phyloP scores from a whole-genome alignment of 2,888 invertebrate genomes.

The Andrena haemorrhoa region DNA sequence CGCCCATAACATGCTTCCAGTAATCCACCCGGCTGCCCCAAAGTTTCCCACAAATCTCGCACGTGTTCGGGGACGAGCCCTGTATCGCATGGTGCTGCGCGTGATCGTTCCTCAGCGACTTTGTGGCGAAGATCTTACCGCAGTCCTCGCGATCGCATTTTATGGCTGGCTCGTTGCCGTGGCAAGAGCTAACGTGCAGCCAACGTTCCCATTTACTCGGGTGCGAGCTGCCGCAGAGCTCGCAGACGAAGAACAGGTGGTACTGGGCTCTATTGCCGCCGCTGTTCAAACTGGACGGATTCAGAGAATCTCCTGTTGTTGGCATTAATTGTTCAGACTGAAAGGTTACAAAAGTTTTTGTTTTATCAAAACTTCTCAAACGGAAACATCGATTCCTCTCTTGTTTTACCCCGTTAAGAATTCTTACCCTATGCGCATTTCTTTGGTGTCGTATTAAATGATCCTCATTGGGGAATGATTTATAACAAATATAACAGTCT shows the following conservation, averaged over 20 bases:
- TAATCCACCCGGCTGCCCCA: conserved; percentile 86
- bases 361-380: too few species aligned
- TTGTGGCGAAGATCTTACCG: conserved; percentile 85
- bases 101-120: conserved; percentile 84
- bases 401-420: background rate
- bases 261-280: conserved; percentile 82
- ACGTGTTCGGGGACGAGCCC: conserved; percentile 84
- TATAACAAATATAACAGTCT: conserved; percentile 85
- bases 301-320: conserved; percentile 66
- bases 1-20: conserved; percentile 86
- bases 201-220: conserved; percentile 86
- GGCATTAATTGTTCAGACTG: conserved; percentile 75
- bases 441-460: conserved; percentile 85
- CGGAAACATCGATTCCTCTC: too few species aligned
- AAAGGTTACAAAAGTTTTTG: conserved; percentile 22
- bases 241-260: conserved; percentile 85
- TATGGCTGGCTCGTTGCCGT: conserved; percentile 82
- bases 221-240: conserved; percentile 85
- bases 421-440: conserved; percentile 81
- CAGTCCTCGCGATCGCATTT: conserved; percentile 83
- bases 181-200: conserved; percentile 85
- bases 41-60: conserved; percentile 85
- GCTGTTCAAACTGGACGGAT: conserved; percentile 74
- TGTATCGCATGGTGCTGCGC: conserved; percentile 84
- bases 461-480: conserved; percentile 85